A percentile compares a stretch with the other conserved stretches of the same genome.
Conservation (phyloP, 2,888 invertebrate species). For the Ennomos erosarius region DNA sequence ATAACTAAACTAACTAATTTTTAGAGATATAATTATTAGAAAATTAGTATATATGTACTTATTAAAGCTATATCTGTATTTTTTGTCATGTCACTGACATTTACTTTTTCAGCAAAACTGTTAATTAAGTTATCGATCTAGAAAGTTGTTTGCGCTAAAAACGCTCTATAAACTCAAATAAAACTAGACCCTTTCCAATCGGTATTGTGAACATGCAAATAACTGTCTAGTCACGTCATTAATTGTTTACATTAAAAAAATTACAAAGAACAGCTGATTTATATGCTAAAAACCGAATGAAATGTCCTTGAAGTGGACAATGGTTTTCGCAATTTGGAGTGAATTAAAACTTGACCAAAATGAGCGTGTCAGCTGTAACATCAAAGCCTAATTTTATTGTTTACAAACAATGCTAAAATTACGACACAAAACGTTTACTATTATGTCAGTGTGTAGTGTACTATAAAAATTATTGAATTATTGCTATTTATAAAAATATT, state of each 20-base stretch:
- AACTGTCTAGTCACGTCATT: too few relatives aligned
- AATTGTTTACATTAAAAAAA: too few relatives aligned
- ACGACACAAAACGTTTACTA: background rate
- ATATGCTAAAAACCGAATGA: background rate
- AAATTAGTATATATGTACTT: too few relatives aligned
- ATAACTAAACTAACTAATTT: too few relatives aligned
- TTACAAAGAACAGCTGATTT: too few relatives aligned
- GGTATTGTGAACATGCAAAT: too few relatives aligned
- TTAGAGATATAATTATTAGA: too few relatives aligned
- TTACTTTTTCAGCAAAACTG: constrained; percentile 1
- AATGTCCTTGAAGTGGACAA: constrained; percentile 22
- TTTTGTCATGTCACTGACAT: background rate
- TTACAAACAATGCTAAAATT: constrained; percentile 27
- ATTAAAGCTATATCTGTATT: too few relatives aligned
- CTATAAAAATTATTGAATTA: too few relatives aligned
- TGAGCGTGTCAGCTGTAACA: constrained; percentile 9
- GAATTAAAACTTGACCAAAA: constrained; percentile 17
- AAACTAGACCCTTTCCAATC: constrained; percentile 43
- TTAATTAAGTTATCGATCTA: constrained; percentile 8
- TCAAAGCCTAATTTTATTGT: constrained; percentile 24
- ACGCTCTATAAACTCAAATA: constrained; percentile 28
- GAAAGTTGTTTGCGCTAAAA: constrained; percentile 25
- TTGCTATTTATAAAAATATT: too few relatives aligned
- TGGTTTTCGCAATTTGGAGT: constrained; percentile 12
- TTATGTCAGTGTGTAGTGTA: background rate